A percentile compares a stretch with the other conserved stretches of the same genome.
Conservation (phyloP, 2,888 invertebrate species). For the Vesta saturnalis region DNA sequence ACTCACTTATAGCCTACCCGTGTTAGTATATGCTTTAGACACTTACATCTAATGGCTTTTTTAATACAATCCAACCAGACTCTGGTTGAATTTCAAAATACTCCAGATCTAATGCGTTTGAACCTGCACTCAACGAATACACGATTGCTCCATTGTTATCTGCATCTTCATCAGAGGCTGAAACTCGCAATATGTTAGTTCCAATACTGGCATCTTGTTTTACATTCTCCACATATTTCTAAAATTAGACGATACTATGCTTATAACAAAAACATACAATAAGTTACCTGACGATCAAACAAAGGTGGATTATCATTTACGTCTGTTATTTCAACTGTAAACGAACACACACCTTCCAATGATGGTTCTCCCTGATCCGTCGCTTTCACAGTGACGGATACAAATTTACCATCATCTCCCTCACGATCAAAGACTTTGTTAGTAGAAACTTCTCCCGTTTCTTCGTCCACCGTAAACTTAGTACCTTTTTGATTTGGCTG, state of each 20-base stretch:
- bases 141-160: slow-evolving; percentile 96
- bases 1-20: slow-evolving; percentile 43
- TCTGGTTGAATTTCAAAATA: slow-evolving; percentile 97
- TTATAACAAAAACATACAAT: neutral
- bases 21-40: slow-evolving; percentile 53
- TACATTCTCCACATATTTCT: slow-evolving; percentile 97
- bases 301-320: slow-evolving; percentile 97
- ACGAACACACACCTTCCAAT: slow-evolving; percentile 97
- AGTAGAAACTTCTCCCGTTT: slow-evolving; percentile 93
- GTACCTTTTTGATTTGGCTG: slow-evolving; percentile 95
- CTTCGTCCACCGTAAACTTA: slow-evolving; percentile 94
- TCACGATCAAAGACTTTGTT: slow-evolving; percentile 97
- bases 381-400: slow-evolving; percentile 96
- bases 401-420: slow-evolving; percentile 96
- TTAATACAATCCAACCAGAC: slow-evolving; percentile 96
- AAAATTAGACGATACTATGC: slow-evolving; percentile 57
- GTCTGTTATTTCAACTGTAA: slow-evolving; percentile 97
- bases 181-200: slow-evolving; percentile 92
- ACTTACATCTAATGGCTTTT: slow-evolving; percentile 97
- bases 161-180: slow-evolving; percentile 96
- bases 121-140: slow-evolving; percentile 89
- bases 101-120: slow-evolving; percentile 88
- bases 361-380: slow-evolving; percentile 99
- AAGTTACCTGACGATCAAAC: slow-evolving; percentile 92
- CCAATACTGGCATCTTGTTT: slow-evolving; percentile 97